Percentiles rank a stretch among this genome's conserved stretches.
phyloP scores from a whole-genome alignment of 2,888 invertebrate genomes.

The Rhorus exstirpatorius region DNA sequence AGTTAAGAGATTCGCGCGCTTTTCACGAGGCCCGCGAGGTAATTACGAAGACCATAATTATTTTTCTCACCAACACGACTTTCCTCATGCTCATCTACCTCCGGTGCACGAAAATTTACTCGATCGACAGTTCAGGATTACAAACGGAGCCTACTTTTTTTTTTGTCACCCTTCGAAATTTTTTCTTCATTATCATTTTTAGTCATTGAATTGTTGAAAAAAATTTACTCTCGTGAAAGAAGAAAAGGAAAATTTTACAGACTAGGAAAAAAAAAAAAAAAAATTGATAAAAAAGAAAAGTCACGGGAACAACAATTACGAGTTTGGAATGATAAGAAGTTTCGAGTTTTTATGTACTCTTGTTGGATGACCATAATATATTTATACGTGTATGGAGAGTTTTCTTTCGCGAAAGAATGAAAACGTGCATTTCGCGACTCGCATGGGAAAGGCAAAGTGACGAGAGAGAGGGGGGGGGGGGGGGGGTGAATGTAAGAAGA shows the following conservation, averaged over 20 bases:
- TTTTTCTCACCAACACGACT: conserved; percentile 11
- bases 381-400: not conserved
- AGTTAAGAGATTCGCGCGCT: conserved; percentile 38
- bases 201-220: conserved; percentile 1
- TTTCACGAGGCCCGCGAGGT: conserved; percentile 43
- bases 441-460: too few relatives aligned
- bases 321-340: conserved; percentile 21
- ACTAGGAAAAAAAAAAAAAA: not conserved
- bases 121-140: conserved; percentile 23
- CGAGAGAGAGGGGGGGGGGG: conserved; percentile 24
- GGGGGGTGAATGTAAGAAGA: conserved; percentile 34
- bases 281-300: conserved; percentile 3
- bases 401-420: conserved; percentile 1
- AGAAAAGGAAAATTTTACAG: not conserved
- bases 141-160: too few relatives aligned
- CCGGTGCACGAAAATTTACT: not conserved
- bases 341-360: conserved; percentile 43
- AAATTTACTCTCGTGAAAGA: not conserved
- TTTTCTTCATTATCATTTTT: not conserved
- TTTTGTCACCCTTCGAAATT: too few relatives aligned
- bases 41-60: conserved; percentile 36
- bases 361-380: conserved; percentile 14
- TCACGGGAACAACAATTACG: conserved; percentile 5
- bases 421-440: conserved; percentile 23
- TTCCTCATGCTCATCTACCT: not conserved